Conservation (phyloP, 1,140 invertebrate species). For the Drosophila serrata region DNA sequence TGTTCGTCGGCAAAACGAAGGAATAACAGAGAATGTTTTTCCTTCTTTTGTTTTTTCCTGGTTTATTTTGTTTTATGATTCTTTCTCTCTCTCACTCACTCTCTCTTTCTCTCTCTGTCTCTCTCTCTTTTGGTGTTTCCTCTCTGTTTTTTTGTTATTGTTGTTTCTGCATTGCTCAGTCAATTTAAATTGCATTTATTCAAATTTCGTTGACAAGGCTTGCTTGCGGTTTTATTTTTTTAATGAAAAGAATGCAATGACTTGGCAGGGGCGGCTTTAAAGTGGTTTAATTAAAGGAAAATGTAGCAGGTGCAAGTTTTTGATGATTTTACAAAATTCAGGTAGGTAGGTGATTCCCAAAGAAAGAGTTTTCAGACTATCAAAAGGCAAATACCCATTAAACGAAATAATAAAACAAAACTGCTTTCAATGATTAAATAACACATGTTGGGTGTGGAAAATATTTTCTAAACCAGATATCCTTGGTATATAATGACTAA, state of each 20-base stretch:
- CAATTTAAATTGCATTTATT: slow-evolving; percentile 72
- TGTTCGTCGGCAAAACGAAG: slow-evolving; percentile 36
- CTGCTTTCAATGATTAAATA: not conserved
- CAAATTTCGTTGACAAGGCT: slow-evolving; percentile 56
- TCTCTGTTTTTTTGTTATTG: slow-evolving; percentile 15
- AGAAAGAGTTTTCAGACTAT: not conserved
- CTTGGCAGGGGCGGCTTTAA: slow-evolving; percentile 1
- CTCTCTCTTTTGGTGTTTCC: not conserved
- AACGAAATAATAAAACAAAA: not conserved
- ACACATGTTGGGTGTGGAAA: not conserved
- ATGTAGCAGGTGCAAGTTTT: not conserved
- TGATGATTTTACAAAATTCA: slow-evolving; percentile 6
- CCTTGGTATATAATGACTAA: not conserved
- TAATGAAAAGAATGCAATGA: slow-evolving; percentile 22
- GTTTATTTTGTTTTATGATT: slow-evolving; percentile 34
- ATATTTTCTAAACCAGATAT: not conserved
- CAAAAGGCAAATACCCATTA: not conserved
- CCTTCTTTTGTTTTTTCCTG: slow-evolving; percentile 12
- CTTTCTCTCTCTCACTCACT: slow-evolving; percentile 12
- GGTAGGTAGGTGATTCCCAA: not conserved
- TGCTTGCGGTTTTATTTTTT: slow-evolving; percentile 39
- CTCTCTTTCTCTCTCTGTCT: not conserved
- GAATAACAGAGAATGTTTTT: slow-evolving; percentile 43
- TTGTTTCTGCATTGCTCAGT: slow-evolving; percentile 32
- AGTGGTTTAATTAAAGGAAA: slow-evolving; percentile 16